A percentile compares a stretch with the other conserved stretches of the same genome.
Evolutionary conservation across 64 coral and sea anemone species (phyloP).

Genomic region (Montipora cactus): DNA sequence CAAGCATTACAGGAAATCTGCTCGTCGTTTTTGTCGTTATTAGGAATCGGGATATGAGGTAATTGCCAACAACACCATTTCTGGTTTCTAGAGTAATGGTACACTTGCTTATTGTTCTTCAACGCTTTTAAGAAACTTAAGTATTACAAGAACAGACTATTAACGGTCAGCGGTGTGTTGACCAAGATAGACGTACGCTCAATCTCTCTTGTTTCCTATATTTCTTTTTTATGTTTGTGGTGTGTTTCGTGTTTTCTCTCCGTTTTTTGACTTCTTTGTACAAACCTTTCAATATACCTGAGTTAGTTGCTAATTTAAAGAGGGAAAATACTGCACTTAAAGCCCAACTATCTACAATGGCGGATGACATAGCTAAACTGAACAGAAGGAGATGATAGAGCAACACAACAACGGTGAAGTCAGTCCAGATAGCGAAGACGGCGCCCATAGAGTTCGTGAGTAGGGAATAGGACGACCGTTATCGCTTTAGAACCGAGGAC

Average conservation of each 20-base stretch:
- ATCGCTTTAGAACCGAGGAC: background rate
- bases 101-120: too few species aligned
- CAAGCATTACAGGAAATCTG: too few species aligned
- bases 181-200: background rate
- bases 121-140: too few species aligned
- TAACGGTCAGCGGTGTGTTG: too few species aligned
- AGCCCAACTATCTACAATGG: background rate
- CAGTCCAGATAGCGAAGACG: background rate
- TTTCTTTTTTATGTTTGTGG: background rate
- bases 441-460: background rate
- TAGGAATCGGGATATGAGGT: too few species aligned
- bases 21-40: too few species aligned
- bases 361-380: background rate
- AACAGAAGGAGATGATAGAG: too few species aligned
- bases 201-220: background rate
- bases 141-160: too few species aligned
- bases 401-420: background rate
- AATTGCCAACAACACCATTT: too few species aligned
- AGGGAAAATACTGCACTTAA: background rate
- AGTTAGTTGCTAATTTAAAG: background rate
- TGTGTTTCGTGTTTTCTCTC: background rate
- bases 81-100: too few species aligned
- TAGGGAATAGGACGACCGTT: background rate
- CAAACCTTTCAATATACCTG: background rate
- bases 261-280: background rate